phyloP scores from a whole-genome alignment of 2,797 vertebrate species.

The Myotis myotis region DNA sequence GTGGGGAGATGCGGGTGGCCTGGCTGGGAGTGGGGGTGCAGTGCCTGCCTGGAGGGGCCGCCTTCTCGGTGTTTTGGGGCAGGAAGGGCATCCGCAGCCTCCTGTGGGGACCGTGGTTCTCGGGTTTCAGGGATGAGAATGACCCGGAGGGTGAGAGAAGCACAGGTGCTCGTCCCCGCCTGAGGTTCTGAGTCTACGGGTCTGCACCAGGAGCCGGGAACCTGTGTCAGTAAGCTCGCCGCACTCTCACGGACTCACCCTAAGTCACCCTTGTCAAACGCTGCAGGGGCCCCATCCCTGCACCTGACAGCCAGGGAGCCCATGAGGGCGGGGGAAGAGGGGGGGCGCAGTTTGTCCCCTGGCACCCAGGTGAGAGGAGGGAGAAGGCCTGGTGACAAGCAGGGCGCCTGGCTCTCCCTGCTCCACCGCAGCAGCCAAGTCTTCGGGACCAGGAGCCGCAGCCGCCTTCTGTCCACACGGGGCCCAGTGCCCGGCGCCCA shows the following conservation, averaged over 20 bases:
- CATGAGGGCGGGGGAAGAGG: no score
- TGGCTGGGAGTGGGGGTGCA: fast-evolving
- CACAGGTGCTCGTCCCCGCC: no score
- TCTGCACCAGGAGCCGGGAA: background rate
- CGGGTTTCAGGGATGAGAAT: background rate
- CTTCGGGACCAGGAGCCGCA: fast-evolving
- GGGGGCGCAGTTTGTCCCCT: background rate
- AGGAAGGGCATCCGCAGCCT: background rate
- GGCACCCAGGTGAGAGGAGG: background rate
- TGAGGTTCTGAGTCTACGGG: background rate
- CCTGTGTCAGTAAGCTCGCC: background rate
- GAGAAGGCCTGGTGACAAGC: background rate
- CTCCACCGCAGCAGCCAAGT: background rate
- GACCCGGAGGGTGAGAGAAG: background rate
- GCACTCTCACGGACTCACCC: fast-evolving
- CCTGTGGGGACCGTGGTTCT: fast-evolving
- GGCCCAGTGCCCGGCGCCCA: fast-evolving
- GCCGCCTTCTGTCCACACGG: fast-evolving
- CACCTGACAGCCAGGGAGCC: background rate
- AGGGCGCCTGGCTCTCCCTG: background rate
- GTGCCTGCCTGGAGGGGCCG: fast-evolving
- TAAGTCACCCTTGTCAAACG: background rate
- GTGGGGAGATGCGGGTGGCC: fast-evolving
- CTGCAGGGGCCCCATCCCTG: background rate
- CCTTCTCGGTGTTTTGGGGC: background rate